Conservation (phyloP, 35 echinoderm and acorn worm genomes). For the Diadema setosum region DNA sequence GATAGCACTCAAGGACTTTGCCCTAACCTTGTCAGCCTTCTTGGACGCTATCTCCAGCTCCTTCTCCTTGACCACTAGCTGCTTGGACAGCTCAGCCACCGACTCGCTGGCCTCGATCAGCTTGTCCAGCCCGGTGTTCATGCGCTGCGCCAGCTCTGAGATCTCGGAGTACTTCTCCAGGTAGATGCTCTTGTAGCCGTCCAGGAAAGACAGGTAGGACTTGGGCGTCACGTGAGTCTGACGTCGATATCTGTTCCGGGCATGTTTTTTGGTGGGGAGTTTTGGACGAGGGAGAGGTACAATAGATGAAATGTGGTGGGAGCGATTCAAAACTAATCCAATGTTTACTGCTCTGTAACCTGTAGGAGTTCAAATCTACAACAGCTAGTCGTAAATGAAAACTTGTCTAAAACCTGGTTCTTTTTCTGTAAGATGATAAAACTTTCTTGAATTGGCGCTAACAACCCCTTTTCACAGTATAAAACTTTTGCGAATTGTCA, state of each 20-base stretch:
- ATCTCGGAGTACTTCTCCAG: slow-evolving; percentile 77
- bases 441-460: too few species aligned
- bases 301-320: too few species aligned
- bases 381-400: neutral
- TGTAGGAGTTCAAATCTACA: neutral
- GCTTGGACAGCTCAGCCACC: slow-evolving; percentile 77
- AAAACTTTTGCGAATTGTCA: too few species aligned
- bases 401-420: too few species aligned
- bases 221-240: slow-evolving; percentile 99
- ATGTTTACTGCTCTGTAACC: neutral
- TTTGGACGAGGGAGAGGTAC: too few species aligned
- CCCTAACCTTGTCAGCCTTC: slow-evolving; percentile 93
- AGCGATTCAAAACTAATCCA: too few species aligned
- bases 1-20: too few species aligned
- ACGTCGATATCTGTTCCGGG: slow-evolving; percentile 73
- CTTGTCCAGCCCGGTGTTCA: slow-evolving; percentile 99
- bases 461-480: too few species aligned
- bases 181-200: slow-evolving; percentile 96
- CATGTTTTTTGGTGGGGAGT: neutral
- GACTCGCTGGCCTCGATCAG: slow-evolving; percentile 97
- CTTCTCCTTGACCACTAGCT: slow-evolving; percentile 96
- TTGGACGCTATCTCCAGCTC: slow-evolving; percentile 86
- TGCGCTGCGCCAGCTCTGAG: slow-evolving; percentile 83
- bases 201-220: slow-evolving; percentile 96
- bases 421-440: too few species aligned